These are phyloP conservation scores for Ophonus ardosiacus DNA, from an alignment of 2,888 invertebrate genomes.

Conservation along the genomic window DNA sequence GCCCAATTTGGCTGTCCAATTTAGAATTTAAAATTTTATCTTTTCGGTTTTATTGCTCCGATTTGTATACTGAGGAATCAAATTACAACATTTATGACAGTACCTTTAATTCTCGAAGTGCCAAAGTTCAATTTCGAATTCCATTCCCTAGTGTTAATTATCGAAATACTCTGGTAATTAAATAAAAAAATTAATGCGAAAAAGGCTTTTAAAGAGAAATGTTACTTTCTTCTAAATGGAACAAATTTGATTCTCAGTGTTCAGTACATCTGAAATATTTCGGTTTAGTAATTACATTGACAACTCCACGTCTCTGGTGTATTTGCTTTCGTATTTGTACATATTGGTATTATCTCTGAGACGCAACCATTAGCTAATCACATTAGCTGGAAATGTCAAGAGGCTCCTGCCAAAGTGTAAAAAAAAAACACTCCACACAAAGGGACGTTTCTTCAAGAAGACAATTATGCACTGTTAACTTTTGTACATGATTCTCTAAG, in stretches of 20 bases:
- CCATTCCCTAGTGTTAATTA: not conserved
- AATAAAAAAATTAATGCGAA: not conserved
- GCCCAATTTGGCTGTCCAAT: too few species aligned
- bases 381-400: conserved; percentile 12
- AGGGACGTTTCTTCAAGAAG: not conserved
- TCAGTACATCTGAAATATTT: conserved; percentile 12
- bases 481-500: conserved; percentile 6
- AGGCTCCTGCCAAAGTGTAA: not conserved
- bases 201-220: not conserved
- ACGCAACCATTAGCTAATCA: conserved; percentile 49
- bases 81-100: not conserved
- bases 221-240: conserved; percentile 11
- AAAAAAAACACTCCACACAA: not conserved
- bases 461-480: conserved; percentile 1
- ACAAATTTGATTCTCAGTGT: not conserved
- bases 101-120: not conserved
- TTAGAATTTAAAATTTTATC: not conserved
- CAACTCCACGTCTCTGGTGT: not conserved
- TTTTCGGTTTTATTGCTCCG: not conserved
- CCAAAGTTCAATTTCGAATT: not conserved
- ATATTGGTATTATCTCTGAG: not conserved
- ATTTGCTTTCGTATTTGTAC: not conserved
- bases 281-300: conserved; percentile 29
- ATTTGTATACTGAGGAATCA: not conserved
- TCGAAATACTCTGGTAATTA: not conserved